Percentiles rank a stretch among this genome's conserved stretches.
Conservation (phyloP, 2,113 vertebrate species). For the Arenaria interpres region DNA sequence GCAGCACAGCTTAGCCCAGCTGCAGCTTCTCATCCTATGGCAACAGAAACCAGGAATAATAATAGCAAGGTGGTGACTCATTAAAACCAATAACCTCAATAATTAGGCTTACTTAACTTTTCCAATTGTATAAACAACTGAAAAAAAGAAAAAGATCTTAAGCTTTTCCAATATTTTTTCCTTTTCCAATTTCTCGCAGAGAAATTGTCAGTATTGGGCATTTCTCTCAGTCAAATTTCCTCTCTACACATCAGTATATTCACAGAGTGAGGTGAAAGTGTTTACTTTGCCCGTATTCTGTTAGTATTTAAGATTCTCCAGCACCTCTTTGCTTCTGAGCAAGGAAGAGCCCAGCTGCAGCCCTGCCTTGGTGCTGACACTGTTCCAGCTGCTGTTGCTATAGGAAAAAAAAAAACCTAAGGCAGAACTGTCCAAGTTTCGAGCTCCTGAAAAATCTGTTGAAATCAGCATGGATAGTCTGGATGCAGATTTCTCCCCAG, state of each 20-base stretch:
- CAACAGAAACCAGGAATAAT: constrained; percentile 49
- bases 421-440: constrained; percentile 38
- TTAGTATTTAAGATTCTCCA: neutral
- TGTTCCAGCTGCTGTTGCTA: neutral
- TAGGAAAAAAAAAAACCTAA: neutral
- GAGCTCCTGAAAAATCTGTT: constrained; percentile 32
- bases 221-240: neutral
- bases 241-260: neutral
- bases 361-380: neutral
- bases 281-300: neutral
- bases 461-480: neutral
- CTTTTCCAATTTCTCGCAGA: neutral
- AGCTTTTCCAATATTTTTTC: neutral
- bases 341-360: constrained; percentile 1
- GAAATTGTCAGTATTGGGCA: neutral
- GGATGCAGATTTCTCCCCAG: neutral
- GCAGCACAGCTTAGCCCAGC: neutral
- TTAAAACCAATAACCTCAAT: constrained; percentile 64
- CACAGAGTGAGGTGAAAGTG: neutral
- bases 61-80: constrained; percentile 59
- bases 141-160: neutral
- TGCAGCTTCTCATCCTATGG: constrained; percentile 23
- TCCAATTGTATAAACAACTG: constrained; percentile 37
- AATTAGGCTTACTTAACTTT: constrained; percentile 60
- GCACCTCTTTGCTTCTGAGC: neutral